These are phyloP conservation scores for Shargacucullia verbasci DNA, from an alignment of 2,888 invertebrate genomes.

Conservation along the genomic window DNA sequence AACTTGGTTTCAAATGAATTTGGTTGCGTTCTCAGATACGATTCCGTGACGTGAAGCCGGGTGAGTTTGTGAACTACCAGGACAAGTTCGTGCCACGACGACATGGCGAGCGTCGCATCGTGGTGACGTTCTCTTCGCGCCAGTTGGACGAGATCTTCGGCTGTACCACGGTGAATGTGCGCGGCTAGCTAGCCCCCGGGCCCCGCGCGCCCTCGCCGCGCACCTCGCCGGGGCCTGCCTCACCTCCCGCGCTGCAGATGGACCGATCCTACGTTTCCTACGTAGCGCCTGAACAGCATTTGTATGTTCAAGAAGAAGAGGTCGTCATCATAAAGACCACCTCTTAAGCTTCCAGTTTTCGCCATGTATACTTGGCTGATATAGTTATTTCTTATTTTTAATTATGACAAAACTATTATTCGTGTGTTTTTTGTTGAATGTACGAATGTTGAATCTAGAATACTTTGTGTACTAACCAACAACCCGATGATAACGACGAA, in stretches of 20 bases:
- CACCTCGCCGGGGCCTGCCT: slow-evolving; percentile 78
- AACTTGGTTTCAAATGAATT: slow-evolving; percentile 6
- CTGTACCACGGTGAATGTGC: slow-evolving; percentile 86
- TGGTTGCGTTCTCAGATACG: slow-evolving; percentile 73
- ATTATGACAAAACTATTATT: slow-evolving; percentile 49
- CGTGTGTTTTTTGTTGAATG: slow-evolving; percentile 57
- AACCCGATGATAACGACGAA: slow-evolving; percentile 68
- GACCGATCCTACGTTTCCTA: slow-evolving; percentile 78
- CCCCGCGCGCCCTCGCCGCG: slow-evolving; percentile 78
- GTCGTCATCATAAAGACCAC: slow-evolving; percentile 79
- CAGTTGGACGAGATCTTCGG: slow-evolving; percentile 91
- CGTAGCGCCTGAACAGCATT: slow-evolving; percentile 77
- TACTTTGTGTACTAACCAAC: slow-evolving; percentile 43
- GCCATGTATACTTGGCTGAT: slow-evolving; percentile 25
- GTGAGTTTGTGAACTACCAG: slow-evolving; percentile 90
- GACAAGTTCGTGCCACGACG: slow-evolving; percentile 90
- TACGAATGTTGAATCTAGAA: slow-evolving; percentile 57
- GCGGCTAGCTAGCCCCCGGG: slow-evolving; percentile 85
- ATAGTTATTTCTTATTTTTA: slow-evolving; percentile 44
- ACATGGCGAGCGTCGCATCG: slow-evolving; percentile 90
- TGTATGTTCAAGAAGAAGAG: slow-evolving; percentile 82
- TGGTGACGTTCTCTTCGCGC: slow-evolving; percentile 91
- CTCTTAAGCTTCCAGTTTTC: slow-evolving; percentile 55
- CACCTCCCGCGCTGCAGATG: slow-evolving; percentile 75
- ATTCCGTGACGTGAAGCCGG: slow-evolving; percentile 90